These are phyloP conservation scores for Nebria salina DNA, from an alignment of 2,888 invertebrate genomes.

Conservation along the genomic window DNA sequence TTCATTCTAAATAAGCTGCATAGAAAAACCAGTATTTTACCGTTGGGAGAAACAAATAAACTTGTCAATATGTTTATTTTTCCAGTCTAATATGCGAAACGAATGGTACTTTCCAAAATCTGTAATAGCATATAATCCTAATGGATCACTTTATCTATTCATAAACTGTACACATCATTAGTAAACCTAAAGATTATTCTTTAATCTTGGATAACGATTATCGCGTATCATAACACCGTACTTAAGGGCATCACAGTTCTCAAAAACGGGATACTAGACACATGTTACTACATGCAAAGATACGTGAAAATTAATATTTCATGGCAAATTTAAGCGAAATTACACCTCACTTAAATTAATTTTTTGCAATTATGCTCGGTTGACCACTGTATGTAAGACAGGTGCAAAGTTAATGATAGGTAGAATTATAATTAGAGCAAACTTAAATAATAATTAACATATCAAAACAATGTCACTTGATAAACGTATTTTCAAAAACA, in stretches of 20 bases:
- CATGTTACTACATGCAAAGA: not conserved
- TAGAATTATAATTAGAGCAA: conserved; percentile 41
- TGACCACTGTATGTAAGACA: not conserved
- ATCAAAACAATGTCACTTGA: conserved; percentile 44
- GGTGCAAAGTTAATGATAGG: conserved; percentile 39
- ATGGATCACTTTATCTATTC: not conserved
- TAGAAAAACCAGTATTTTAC: not conserved
- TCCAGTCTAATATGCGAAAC: not conserved
- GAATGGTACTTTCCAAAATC: not conserved
- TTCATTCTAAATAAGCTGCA: not conserved
- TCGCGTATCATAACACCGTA: conserved; percentile 14
- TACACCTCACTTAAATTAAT: not conserved
- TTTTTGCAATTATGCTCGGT: not conserved
- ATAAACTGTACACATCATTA: conserved; percentile 30
- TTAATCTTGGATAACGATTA: conserved; percentile 22
- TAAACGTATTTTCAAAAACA: conserved; percentile 28
- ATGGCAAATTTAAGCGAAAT: not conserved
- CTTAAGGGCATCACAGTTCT: not conserved
- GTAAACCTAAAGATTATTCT: conserved; percentile 26
- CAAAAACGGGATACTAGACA: not conserved
- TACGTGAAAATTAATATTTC: not conserved
- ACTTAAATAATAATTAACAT: conserved; percentile 44
- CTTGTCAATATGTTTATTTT: not conserved
- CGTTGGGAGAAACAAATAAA: not conserved
- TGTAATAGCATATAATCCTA: not conserved